Percentiles rank a stretch among this genome's conserved stretches.
These are phyloP conservation scores for Xiphophorus birchmanni DNA, from an alignment of 2,797 vertebrate species.

Conservation along the genomic window DNA sequence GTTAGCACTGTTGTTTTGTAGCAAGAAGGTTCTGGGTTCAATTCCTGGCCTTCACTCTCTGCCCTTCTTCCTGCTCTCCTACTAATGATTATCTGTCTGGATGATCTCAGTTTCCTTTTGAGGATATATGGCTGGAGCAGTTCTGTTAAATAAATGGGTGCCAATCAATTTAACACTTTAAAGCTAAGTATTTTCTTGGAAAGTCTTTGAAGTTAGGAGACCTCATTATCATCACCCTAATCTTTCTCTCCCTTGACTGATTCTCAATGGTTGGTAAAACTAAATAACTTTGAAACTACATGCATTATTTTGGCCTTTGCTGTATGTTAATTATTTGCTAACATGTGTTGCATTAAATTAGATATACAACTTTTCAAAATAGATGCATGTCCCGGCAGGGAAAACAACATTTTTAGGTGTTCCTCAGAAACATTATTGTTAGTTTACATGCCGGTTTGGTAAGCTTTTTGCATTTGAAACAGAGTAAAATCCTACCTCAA, in stretches of 20 bases:
- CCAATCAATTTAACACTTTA: not conserved
- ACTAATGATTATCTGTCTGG: not conserved
- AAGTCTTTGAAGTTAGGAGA: not conserved
- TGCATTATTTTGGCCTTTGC: not conserved
- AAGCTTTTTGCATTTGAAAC: not conserved
- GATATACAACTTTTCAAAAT: not conserved
- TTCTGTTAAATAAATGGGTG: not conserved
- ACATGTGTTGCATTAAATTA: not conserved
- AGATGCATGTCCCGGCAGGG: not conserved
- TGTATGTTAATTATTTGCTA: not conserved
- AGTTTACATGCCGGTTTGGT: not conserved
- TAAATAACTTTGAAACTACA: not conserved
- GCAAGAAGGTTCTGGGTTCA: not conserved
- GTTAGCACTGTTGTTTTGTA: not conserved
- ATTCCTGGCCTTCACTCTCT: not conserved
- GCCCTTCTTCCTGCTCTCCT: not conserved
- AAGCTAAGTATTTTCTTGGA: not conserved
- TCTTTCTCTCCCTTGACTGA: not conserved
- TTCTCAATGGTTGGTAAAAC: not conserved
- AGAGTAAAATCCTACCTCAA: constrained; percentile 6
- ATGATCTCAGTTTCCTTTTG: not conserved
- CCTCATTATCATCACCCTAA: not conserved
- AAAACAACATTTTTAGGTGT: not conserved
- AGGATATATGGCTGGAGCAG: not conserved
- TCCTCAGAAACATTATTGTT: not conserved